Percentiles rank a stretch among this genome's conserved stretches.
Evolutionary conservation across 2,888 invertebrate genomes (phyloP).

Genomic region (Mayetiola destructor): DNA sequence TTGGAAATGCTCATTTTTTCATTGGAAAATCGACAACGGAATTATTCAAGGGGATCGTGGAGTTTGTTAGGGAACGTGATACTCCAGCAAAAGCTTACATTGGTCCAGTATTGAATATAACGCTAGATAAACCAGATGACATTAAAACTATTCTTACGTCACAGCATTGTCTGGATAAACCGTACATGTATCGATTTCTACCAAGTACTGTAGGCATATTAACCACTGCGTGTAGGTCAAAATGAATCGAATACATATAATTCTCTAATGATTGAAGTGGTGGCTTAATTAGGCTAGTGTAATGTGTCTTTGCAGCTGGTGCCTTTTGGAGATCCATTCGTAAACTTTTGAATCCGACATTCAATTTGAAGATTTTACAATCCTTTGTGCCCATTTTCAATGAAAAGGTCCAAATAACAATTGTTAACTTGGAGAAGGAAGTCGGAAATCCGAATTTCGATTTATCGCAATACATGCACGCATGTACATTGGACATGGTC

Average conservation of each 20-base stretch:
- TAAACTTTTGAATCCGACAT: slow-evolving; percentile 22
- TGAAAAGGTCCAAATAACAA: slow-evolving; percentile 15
- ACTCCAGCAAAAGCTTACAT: slow-evolving; percentile 9
- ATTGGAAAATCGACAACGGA: slow-evolving; percentile 16
- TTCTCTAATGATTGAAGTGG: too few species aligned
- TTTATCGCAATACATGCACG: slow-evolving; percentile 15
- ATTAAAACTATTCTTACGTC: slow-evolving; percentile 13
- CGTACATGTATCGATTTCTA: slow-evolving; percentile 14
- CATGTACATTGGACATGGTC: slow-evolving; percentile 17
- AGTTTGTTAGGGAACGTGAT: neutral
- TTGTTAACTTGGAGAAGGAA: slow-evolving; percentile 12
- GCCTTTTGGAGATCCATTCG: slow-evolving; percentile 21
- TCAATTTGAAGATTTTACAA: slow-evolving; percentile 21
- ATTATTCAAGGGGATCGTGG: neutral
- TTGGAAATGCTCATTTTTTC: slow-evolving; percentile 16
- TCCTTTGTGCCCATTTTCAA: slow-evolving; percentile 23
- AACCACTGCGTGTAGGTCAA: slow-evolving; percentile 11
- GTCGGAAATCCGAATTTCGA: slow-evolving; percentile 15
- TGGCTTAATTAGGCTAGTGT: too few species aligned
- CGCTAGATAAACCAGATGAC: slow-evolving; percentile 13
- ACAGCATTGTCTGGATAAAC: slow-evolving; percentile 14
- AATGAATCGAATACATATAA: too few species aligned
- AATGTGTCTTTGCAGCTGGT: neutral
- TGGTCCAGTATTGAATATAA: slow-evolving; percentile 6
- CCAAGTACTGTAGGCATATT: slow-evolving; percentile 12